Conservation (phyloP, 2,888 invertebrate species). For the Drosophila recens region DNA sequence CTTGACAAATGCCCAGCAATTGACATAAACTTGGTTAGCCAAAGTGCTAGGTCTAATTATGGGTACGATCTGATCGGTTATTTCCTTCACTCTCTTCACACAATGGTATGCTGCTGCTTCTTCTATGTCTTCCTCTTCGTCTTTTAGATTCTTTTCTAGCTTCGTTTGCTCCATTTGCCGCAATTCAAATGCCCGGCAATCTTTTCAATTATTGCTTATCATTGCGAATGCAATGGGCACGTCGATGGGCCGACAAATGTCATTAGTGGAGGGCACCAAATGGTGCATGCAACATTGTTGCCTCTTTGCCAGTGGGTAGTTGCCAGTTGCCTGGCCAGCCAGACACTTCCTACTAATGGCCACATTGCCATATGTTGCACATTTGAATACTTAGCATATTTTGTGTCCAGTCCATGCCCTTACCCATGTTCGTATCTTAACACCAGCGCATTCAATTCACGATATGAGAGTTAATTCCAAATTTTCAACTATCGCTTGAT, state of each 20-base stretch:
- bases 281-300: conserved; percentile 53
- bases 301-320: conserved; percentile 7
- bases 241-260: conserved; percentile 60
- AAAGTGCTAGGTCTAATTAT: conserved; percentile 53
- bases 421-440: conserved; percentile 38
- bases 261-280: conserved; percentile 59
- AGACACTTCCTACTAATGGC: conserved; percentile 30
- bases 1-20: conserved; percentile 61
- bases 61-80: conserved; percentile 38
- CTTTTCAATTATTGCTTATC: conserved; percentile 81
- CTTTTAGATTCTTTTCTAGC: neutral
- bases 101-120: conserved; percentile 19
- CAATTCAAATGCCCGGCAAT: conserved; percentile 75
- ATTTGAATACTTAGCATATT: conserved; percentile 34
- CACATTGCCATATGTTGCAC: conserved; percentile 41
- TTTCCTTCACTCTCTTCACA: conserved; percentile 24
- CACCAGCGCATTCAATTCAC: conserved; percentile 47
- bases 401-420: conserved; percentile 9
- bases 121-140: neutral
- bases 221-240: conserved; percentile 51
- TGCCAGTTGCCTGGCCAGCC: neutral
- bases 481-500: conserved; percentile 48
- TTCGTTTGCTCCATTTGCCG: conserved; percentile 44
- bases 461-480: conserved; percentile 50
- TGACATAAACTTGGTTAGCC: conserved; percentile 52